Percentiles rank a stretch among this genome's conserved stretches.
phyloP scores from a whole-genome alignment of 2,888 invertebrate genomes.

The Drosophila conformis region DNA sequence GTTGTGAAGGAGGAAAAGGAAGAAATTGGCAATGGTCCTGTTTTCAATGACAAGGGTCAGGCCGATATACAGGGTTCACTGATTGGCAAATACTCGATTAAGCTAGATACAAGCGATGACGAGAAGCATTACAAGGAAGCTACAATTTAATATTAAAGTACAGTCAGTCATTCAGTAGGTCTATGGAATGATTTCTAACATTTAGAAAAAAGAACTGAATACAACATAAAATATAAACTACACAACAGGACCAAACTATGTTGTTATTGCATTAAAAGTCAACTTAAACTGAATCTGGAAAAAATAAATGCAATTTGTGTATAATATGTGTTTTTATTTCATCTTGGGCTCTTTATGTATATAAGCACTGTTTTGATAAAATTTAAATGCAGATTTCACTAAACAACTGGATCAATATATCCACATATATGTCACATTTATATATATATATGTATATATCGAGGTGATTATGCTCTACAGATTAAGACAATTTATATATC shows the following conservation, averaged over 20 bases:
- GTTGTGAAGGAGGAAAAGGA: slow-evolving; percentile 86
- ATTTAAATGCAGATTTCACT: no score
- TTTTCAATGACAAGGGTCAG: slow-evolving; percentile 85
- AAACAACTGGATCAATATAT: background rate
- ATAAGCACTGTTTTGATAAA: no score
- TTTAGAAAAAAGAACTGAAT: slow-evolving; percentile 83
- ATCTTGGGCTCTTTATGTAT: background rate
- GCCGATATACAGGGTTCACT: slow-evolving; percentile 85
- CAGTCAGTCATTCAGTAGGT: slow-evolving; percentile 18
- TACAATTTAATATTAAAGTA: slow-evolving; percentile 32
- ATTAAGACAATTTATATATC: background rate
- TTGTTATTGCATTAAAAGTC: slow-evolving; percentile 46
- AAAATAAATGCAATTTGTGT: background rate
- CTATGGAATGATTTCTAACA: slow-evolving; percentile 73
- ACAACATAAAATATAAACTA: slow-evolving; percentile 44
- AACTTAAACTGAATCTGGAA: slow-evolving; percentile 34
- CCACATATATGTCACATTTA: background rate
- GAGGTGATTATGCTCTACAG: background rate
- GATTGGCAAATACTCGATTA: slow-evolving; percentile 85
- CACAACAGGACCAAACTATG: slow-evolving; percentile 20
- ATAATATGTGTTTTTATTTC: background rate
- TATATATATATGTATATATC: no score
- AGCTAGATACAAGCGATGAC: slow-evolving; percentile 83
- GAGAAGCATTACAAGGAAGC: slow-evolving; percentile 81
- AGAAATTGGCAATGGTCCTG: slow-evolving; percentile 86